Conservation (phyloP, 30 jellyfish, hydroid and myxozoan genomes). For the Aurelia aurita region DNA sequence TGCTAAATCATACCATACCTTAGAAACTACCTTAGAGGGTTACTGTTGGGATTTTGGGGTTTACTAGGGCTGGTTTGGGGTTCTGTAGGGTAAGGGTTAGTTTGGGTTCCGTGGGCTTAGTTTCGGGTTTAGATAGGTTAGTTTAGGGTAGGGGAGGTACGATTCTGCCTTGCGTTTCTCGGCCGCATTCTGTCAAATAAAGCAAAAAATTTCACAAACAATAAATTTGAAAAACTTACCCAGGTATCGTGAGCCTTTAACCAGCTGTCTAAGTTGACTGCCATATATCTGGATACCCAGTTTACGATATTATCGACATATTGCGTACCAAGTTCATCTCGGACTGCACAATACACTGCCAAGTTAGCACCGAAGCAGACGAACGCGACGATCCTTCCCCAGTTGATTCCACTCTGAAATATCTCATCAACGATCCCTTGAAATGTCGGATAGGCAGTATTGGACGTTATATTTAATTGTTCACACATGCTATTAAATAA, state of each 20-base stretch:
- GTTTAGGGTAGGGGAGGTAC: no score
- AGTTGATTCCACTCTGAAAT: constrained; percentile 79
- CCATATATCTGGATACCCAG: constrained; percentile 91
- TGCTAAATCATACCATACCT: no score
- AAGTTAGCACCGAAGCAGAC: constrained; percentile 83
- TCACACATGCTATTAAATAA: constrained; percentile 85
- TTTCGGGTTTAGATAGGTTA: no score
- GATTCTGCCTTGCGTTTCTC: no score
- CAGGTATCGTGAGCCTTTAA: constrained; percentile 74
- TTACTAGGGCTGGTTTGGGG: no score
- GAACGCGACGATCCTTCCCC: constrained; percentile 97
- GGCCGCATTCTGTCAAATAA: no score
- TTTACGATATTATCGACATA: constrained; percentile 82
- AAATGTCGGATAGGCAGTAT: constrained; percentile 91
- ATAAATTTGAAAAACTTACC: constrained; percentile 69
- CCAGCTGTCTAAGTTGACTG: constrained; percentile 75
- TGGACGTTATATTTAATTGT: constrained; percentile 77
- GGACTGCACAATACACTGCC: constrained; percentile 85
- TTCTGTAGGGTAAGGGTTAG: no score
- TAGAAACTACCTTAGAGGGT: no score
- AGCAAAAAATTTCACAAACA: no score
- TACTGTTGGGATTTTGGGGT: no score
- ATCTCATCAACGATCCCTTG: constrained; percentile 93
- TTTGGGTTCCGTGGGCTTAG: no score
- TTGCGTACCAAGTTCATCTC: constrained; percentile 75